Percentiles rank a stretch among this genome's conserved stretches.
Conservation (phyloP, 2,113 vertebrate species). For the Choloepus hoffmanni region DNA sequence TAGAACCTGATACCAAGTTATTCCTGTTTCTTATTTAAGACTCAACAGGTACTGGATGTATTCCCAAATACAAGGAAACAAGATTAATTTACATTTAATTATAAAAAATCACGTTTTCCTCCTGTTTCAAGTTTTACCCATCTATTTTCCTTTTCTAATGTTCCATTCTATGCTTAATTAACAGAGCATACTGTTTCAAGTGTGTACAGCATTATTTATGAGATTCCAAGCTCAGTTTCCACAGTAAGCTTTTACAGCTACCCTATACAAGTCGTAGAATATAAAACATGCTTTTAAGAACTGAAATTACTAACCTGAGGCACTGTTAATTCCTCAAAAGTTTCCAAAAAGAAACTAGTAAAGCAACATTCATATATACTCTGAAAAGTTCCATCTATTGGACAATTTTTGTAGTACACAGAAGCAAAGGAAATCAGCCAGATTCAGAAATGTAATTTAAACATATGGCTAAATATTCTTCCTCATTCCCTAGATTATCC, state of each 20-base stretch:
- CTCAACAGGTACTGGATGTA: neutral
- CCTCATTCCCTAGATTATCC: neutral
- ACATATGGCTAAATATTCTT: neutral
- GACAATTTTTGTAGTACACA: neutral
- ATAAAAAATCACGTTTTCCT: neutral
- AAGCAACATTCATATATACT: neutral
- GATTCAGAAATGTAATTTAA: slow-evolving; percentile 46
- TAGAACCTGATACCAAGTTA: neutral
- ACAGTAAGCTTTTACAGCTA: neutral
- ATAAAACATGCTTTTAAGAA: slow-evolving; percentile 39
- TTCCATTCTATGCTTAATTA: neutral
- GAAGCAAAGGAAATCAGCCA: neutral
- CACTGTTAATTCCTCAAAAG: neutral
- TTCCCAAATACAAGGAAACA: neutral
- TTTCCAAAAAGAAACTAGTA: slow-evolving; percentile 38
- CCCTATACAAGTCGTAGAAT: neutral
- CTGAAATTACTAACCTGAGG: slow-evolving; percentile 14
- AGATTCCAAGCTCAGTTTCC: neutral
- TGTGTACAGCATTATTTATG: neutral
- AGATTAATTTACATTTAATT: neutral
- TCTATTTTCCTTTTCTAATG: neutral
- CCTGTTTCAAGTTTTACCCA: neutral
- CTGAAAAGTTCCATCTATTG: neutral
- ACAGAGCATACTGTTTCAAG: neutral
- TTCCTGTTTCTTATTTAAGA: neutral